Evolutionary conservation across 1,140 invertebrate genomes (phyloP).

Genomic region (Papilio polytes): DNA sequence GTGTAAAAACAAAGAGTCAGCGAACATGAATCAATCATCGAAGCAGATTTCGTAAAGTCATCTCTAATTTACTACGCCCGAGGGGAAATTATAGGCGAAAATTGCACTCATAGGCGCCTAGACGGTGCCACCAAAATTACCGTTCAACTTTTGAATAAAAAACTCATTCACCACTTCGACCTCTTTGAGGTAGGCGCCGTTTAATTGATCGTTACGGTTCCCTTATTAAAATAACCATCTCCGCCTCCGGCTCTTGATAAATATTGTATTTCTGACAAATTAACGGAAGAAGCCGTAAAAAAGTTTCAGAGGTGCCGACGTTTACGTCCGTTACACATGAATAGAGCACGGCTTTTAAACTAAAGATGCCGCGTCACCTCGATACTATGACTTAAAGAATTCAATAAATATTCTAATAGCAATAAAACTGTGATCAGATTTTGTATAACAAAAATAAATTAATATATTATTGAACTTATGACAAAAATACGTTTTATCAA

Average conservation of each 20-base stretch:
- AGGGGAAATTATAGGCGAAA: constrained; percentile 13
- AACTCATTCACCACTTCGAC: constrained; percentile 52
- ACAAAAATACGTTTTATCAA: no score
- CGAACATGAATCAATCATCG: constrained; percentile 33
- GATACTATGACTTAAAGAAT: not conserved
- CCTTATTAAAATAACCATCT: constrained; percentile 66
- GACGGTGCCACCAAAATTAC: constrained; percentile 29
- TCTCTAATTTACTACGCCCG: constrained; percentile 9
- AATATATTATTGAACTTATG: not conserved
- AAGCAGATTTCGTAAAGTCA: constrained; percentile 8
- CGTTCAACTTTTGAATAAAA: constrained; percentile 38
- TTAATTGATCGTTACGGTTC: constrained; percentile 74
- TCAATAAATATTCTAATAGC: not conserved
- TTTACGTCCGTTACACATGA: constrained; percentile 48
- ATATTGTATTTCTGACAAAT: constrained; percentile 78
- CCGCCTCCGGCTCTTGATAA: constrained; percentile 61
- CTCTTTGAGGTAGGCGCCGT: constrained; percentile 65
- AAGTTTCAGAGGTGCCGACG: constrained; percentile 50
- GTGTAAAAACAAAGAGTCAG: constrained; percentile 32
- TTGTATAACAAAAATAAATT: no score
- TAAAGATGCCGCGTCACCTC: constrained; percentile 9
- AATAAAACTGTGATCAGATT: no score
- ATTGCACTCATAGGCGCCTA: constrained; percentile 15
- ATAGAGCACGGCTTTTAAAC: constrained; percentile 41
- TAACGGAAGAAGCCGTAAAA: constrained; percentile 68